phyloP scores from a whole-genome alignment of 2,888 invertebrate species.

The Protodeltote pygarga region DNA sequence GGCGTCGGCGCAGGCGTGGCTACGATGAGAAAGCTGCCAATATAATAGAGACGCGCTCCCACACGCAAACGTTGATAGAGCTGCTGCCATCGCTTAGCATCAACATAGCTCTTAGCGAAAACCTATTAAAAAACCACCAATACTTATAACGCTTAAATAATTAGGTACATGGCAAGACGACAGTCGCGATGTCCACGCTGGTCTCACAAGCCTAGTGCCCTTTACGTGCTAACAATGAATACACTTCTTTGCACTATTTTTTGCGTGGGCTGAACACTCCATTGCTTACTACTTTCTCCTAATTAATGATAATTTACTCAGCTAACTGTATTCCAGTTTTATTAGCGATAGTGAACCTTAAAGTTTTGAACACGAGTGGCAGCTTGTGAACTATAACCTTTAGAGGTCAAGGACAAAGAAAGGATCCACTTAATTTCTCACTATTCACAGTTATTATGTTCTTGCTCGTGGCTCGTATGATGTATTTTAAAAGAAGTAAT shows the following conservation, averaged over 20 bases:
- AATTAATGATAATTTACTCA: constrained; percentile 59
- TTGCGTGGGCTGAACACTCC: constrained; percentile 58
- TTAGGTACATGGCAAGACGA: constrained; percentile 6
- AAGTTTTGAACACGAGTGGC: constrained; percentile 3
- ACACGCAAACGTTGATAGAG: constrained; percentile 11
- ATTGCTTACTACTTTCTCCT: constrained; percentile 72
- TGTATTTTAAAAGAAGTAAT: constrained; percentile 1
- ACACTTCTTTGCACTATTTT: constrained; percentile 55
- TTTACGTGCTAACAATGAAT: constrained; percentile 68
- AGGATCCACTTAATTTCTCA: constrained; percentile 22
- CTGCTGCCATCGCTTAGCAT: constrained; percentile 4
- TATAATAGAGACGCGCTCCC: constrained; percentile 1
- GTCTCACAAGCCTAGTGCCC: constrained; percentile 54
- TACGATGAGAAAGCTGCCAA: constrained; percentile 15
- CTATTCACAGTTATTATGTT: constrained; percentile 9
- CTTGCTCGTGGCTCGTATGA: background rate
- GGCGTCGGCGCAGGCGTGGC: constrained; percentile 42
- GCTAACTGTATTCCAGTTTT: constrained; percentile 44
- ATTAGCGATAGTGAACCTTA: constrained; percentile 26
- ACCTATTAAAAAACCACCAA: constrained; percentile 23
- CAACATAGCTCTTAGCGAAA: too few species aligned
- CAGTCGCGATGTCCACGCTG: constrained; percentile 9
- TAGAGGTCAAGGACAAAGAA: constrained; percentile 47
- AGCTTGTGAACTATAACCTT: constrained; percentile 36
- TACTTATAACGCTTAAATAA: constrained; percentile 10